Conservation (phyloP, 2,113 vertebrate genomes). For the Procavia capensis region DNA sequence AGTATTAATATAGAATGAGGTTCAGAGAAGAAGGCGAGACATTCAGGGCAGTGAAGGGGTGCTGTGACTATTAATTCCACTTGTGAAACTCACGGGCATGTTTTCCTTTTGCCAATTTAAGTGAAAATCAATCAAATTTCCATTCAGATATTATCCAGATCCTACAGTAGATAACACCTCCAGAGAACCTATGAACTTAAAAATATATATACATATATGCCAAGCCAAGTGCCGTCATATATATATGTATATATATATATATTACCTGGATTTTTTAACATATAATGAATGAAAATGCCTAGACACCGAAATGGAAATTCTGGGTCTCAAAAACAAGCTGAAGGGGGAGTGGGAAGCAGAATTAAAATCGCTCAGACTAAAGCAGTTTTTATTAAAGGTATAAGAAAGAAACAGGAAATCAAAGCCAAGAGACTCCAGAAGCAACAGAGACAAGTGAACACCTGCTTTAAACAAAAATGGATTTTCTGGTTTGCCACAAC, state of each 20-base stretch:
- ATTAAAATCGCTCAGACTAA: not conserved
- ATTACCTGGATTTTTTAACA: not conserved
- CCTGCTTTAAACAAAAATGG: not conserved
- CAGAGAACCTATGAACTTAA: not conserved
- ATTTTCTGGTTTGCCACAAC: not conserved
- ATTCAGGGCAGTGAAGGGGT: not conserved
- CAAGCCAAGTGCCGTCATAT: too few relatives aligned
- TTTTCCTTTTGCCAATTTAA: conserved; percentile 47
- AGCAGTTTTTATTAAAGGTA: conserved; percentile 17
- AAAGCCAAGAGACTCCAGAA: not conserved
- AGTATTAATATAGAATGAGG: not conserved
- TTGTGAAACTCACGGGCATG: not conserved
- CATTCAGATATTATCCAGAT: not conserved
- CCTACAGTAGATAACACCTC: not conserved
- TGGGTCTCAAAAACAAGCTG: not conserved
- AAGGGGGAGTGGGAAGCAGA: not conserved
- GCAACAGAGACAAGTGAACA: not conserved
- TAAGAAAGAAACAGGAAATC: not conserved
- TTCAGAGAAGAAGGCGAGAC: not conserved
- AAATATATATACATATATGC: too few relatives aligned
- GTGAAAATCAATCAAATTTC: not conserved
- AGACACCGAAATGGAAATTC: not conserved
- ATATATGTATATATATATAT: too few relatives aligned
- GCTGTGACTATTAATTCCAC: not conserved
- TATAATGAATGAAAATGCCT: not conserved